Percentiles rank a stretch among this genome's conserved stretches.
Conservation (phyloP, 2,888 invertebrate genomes). For the Ophonus ardosiacus region DNA sequence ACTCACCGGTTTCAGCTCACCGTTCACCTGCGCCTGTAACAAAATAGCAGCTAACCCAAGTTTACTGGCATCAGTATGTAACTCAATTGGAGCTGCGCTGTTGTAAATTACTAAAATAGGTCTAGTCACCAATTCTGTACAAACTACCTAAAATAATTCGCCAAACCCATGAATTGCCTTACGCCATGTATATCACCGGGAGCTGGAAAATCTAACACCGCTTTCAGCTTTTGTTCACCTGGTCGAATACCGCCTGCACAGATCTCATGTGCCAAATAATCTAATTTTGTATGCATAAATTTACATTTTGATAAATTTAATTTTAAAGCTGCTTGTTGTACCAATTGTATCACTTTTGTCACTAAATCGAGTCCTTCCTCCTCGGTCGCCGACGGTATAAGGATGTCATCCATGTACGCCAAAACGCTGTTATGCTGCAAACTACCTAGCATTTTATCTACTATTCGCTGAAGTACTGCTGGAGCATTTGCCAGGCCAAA, state of each 20-base stretch:
- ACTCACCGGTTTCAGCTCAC: not conserved
- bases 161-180: too few relatives aligned
- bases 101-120: not conserved
- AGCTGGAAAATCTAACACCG: too few relatives aligned
- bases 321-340: too few relatives aligned
- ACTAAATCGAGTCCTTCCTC: too few relatives aligned
- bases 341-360: too few relatives aligned
- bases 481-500: constrained; percentile 71
- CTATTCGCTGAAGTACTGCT: constrained; percentile 70
- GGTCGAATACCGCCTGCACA: constrained; percentile 64
- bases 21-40: not conserved
- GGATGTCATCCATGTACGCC: too few relatives aligned
- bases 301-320: not conserved
- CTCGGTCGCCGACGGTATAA: too few relatives aligned
- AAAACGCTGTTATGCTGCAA: too few relatives aligned
- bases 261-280: constrained; percentile 63
- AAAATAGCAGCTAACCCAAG: not conserved
- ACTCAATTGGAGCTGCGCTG: not conserved
- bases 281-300: too few relatives aligned
- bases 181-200: too few relatives aligned
- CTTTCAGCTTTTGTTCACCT: constrained; percentile 67
- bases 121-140: not conserved
- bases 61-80: constrained; percentile 13
- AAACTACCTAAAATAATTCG: too few relatives aligned
- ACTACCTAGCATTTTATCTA: constrained; percentile 63